A percentile compares a stretch with the other conserved stretches of the same genome.
These are phyloP conservation scores for Argyresthia albistria DNA, from an alignment of 2,888 invertebrate genomes.

Conservation along the genomic window DNA sequence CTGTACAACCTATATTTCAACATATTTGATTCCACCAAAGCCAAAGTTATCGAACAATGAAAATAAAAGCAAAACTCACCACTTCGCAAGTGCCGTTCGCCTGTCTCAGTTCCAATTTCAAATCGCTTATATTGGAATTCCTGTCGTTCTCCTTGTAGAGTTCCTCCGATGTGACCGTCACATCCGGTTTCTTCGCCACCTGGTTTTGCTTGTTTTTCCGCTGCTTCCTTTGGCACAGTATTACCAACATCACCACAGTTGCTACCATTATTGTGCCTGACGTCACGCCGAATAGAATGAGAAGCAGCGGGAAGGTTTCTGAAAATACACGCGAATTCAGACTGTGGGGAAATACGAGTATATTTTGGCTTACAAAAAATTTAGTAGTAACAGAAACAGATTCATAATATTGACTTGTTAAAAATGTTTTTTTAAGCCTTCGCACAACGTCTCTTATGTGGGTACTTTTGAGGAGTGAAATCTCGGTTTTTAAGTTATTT, in stretches of 20 bases:
- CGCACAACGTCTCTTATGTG: too few relatives aligned
- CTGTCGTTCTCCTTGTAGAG: constrained; percentile 85
- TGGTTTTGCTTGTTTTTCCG: constrained; percentile 67
- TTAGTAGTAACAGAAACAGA: too few relatives aligned
- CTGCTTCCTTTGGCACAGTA: constrained; percentile 81
- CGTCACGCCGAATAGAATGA: constrained; percentile 88
- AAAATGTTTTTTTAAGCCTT: too few relatives aligned
- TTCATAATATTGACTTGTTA: too few relatives aligned
- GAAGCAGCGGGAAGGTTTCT: constrained; percentile 84
- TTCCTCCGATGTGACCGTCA: constrained; percentile 60
- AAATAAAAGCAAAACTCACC: constrained; percentile 52
- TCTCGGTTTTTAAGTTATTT: too few relatives aligned
- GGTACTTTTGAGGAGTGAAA: too few relatives aligned
- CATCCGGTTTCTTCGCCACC: constrained; percentile 73
- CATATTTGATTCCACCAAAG: too few relatives aligned
- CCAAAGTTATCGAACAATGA: background rate
- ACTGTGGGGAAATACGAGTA: too few relatives aligned
- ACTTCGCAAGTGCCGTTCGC: constrained; percentile 85
- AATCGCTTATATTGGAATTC: constrained; percentile 92
- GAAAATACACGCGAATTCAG: constrained; percentile 26
- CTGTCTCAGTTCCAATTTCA: constrained; percentile 90
- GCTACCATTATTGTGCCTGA: constrained; percentile 90
- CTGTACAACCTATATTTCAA: too few relatives aligned
- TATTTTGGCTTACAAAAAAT: too few relatives aligned
- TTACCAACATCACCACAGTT: constrained; percentile 86